A percentile compares a stretch with the other conserved stretches of the same genome.
phyloP scores from a whole-genome alignment of 2,888 invertebrate species.

The Oligia strigilis region DNA sequence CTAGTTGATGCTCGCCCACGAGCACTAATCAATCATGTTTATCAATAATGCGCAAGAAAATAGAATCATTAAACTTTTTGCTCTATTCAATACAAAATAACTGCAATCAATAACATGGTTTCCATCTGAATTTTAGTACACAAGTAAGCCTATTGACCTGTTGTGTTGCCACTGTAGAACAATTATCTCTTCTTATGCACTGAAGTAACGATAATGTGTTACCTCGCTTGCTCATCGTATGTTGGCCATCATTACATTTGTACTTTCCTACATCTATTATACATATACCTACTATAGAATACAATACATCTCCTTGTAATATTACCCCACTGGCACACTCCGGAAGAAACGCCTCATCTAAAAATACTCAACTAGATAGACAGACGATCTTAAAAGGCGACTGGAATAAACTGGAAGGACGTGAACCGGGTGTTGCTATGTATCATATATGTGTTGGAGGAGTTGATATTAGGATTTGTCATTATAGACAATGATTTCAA shows the following conservation, averaged over 20 bases:
- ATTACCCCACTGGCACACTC: background rate
- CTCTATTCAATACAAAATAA: slow-evolving; percentile 21
- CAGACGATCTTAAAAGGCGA: background rate
- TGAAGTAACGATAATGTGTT: background rate
- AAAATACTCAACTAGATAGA: background rate
- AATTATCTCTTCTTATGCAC: background rate
- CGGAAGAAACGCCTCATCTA: background rate
- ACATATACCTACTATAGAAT: background rate
- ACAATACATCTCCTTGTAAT: background rate
- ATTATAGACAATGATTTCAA: too few relatives aligned
- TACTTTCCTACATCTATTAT: background rate
- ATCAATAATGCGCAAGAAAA: slow-evolving; percentile 58
- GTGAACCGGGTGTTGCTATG: background rate
- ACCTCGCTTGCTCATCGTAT: background rate
- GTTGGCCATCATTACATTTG: background rate
- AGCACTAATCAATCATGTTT: slow-evolving; percentile 55
- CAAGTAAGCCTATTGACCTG: slow-evolving; percentile 12
- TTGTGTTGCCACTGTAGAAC: background rate
- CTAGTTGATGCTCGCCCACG: slow-evolving; percentile 45
- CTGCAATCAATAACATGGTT: slow-evolving; percentile 33
- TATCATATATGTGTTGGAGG: too few relatives aligned
- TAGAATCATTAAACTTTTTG: slow-evolving; percentile 57
- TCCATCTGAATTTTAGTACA: slow-evolving; percentile 9
- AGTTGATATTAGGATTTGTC: too few relatives aligned
- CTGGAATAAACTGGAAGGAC: background rate